Base-by-base conservation (phyloP, 2,888 invertebrate genomes). In the Pseudococcus longispinus region DNA sequence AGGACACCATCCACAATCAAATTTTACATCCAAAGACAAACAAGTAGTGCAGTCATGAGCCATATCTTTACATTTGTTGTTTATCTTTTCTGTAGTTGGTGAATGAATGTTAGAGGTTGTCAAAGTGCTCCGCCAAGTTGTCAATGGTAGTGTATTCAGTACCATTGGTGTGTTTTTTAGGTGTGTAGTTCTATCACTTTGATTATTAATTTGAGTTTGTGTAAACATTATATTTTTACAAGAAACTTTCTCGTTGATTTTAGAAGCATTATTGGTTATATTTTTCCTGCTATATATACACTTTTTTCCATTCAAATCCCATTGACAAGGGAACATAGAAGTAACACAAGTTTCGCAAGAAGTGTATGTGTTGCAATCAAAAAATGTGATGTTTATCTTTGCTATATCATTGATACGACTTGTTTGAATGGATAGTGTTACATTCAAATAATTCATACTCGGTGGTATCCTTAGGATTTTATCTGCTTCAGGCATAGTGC, bases 31-130 rank as follows among this genome's bases (percentile, higher is more conserved):
- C 88, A 37, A 37, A 37, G 37, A 8, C 90, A 99, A 92, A 91
- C 99, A 99, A 93, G 96, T 96, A 4, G 99, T 99, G 91, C 99
- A 99, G 91, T 98, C 98, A 91, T 96, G 95, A 5, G 98, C 98
- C 97, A 99, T 97, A 91, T 96, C 96, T 88, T 96, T 95, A 91
- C 99, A 99, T 88, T 96, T 94, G 91, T 97, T 97, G 9, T 8
- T 6, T 90, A 97, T 96, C 87, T 96, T 95, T 90, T 97, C 96
- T 90, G 98, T 96, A 91, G n/a, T 97, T 96, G 91, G n/a, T n/a
- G 96, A 95, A 5, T 98, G 98, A 92, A 98, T 98, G 92, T 98
- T 98, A 89, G 98, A 92, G 11, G 97, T 97, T 90, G 97, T 97
- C 9, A 96, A 96, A 23, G 97, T 97, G 88, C 97, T 97, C 97